These are phyloP conservation scores for Apis mellifera DNA, from an alignment of 1,140 invertebrate species.

Conservation along the genomic window Amel_HAv3.1 CM009940.2:12182501-12183000, in stretches of 20 bases:
- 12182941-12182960: background rate
- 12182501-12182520: constrained; percentile 70
- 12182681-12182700: too few species aligned
- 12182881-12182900: too few species aligned
- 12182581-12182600: constrained; percentile 54
- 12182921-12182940: too few species aligned
- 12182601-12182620: constrained; percentile 73
- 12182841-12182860: background rate
- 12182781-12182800: constrained; percentile 43
- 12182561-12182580: constrained; percentile 30
- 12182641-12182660: too few species aligned
- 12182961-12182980: constrained; percentile 53
- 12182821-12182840: background rate
- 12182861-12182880: too few species aligned
- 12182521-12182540: constrained; percentile 30
- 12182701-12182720: too few species aligned
- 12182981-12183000: constrained; percentile 70
- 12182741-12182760: too few species aligned
- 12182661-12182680: too few species aligned
- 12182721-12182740: too few species aligned
- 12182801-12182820: constrained; percentile 19
- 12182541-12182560: background rate
- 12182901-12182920: too few species aligned
- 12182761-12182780: constrained; percentile 22
- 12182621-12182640: constrained; percentile 78